Evolutionary conservation across 2,888 invertebrate genomes (phyloP), one percentile per base, ranked within the genome.

Genomic region (Cataglyphis rosenhaueri): DNA sequence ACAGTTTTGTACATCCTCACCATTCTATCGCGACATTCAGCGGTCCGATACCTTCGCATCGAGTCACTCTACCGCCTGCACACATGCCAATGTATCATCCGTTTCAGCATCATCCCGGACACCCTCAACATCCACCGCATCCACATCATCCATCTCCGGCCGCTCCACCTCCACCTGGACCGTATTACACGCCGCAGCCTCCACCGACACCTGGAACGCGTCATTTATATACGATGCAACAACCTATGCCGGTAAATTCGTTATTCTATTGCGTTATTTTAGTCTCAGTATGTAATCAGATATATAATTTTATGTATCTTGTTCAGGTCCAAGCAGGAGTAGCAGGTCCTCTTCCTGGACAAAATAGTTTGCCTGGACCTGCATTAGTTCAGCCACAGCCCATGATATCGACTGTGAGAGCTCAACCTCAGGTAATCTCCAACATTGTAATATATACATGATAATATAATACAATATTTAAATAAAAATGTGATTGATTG

Each of bases 1-100:
- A 97, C 93, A 96, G 96, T 89, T 97, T 97, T 93, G 95, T 97
- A 12, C 97, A 97, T 89, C 96, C 96, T 8, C 96, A 96, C 88
- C 95, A 95, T 87, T 92, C 93, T 52, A 95, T 95, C 79, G 94
- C 95, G 66, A 93, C 95, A 64, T 95, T 95, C 87, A 95, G 95
- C 90, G 95, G 95, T 85, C 95, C 95, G 90, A 93, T 95, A 94
- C 95, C 95, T 86, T 95, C 95, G 55, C 95, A 95, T 84, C 93
- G 95, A 85, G 95, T 95, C 35, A 94, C 95, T 55, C 88, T 95
- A 71, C 94, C 95, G 32, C 95, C 95, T 15, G 95, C 95, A 12
- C 95, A 95, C 86, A 94, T 95, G 93, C 95, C 95, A 89, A 95
- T 96, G 95, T 96, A 95, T 87, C 94, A 94, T 94, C 93, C 96